phyloP scores from a whole-genome alignment of 2,888 invertebrate genomes.

The Lasius platythorax region DNA sequence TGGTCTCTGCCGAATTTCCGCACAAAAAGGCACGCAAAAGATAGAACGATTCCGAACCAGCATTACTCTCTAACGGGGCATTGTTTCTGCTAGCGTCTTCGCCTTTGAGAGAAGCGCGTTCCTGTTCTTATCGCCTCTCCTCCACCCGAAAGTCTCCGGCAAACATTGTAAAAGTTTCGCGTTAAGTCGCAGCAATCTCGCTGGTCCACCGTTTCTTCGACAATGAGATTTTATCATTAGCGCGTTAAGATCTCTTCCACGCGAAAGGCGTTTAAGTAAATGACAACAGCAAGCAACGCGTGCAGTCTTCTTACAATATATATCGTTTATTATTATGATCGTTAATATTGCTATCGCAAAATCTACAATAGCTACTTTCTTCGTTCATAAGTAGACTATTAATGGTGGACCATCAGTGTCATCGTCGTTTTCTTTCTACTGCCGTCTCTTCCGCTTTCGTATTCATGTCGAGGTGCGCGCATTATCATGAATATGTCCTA shows the following conservation, averaged over 20 bases:
- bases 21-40: conserved; percentile 59
- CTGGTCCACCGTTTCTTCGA: conserved; percentile 20
- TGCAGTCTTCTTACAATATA: neutral
- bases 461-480: conserved; percentile 24
- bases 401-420: neutral
- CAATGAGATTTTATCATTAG: conserved; percentile 51
- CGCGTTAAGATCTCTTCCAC: conserved; percentile 32
- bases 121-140: conserved; percentile 38
- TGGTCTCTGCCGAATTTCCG: conserved; percentile 52
- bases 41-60: conserved; percentile 40
- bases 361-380: conserved; percentile 8
- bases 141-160: conserved; percentile 37
- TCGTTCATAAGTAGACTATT: conserved; percentile 1
- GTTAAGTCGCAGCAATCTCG: conserved; percentile 42
- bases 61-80: conserved; percentile 53
- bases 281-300: conserved; percentile 9
- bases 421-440: neutral
- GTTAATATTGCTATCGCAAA: conserved; percentile 34
- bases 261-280: conserved; percentile 29
- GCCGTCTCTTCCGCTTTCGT: neutral
- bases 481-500: conserved; percentile 17
- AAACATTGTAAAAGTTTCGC: conserved; percentile 44
- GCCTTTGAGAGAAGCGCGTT: conserved; percentile 14
- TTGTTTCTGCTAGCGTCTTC: conserved; percentile 43
- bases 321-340: conserved; percentile 42